These are phyloP conservation scores for Coenonympha arcania DNA, from an alignment of 2,888 invertebrate species.

Conservation along the genomic window DNA sequence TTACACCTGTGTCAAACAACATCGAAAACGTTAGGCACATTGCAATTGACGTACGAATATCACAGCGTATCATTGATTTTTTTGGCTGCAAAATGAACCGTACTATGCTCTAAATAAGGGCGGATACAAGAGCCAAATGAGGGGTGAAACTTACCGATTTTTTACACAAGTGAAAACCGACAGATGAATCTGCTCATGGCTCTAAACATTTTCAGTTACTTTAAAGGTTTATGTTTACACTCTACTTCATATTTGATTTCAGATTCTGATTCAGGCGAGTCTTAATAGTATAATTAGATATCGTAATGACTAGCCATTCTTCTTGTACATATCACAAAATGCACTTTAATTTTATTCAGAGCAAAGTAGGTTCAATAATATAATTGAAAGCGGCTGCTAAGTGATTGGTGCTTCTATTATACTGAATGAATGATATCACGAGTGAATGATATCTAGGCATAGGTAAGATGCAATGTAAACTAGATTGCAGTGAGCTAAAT, in stretches of 20 bases:
- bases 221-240: no score
- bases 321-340: no score
- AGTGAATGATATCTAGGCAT: neutral
- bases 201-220: no score
- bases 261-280: no score
- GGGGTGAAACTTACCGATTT: no score
- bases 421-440: neutral
- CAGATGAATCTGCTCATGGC: no score
- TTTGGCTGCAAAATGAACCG: neutral
- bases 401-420: neutral
- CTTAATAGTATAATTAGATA: no score
- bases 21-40: constrained; percentile 4
- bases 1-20: constrained; percentile 85
- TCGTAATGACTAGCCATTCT: neutral
- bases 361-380: neutral
- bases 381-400: neutral
- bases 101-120: constrained; percentile 1
- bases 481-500: neutral
- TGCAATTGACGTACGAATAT: constrained; percentile 18
- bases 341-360: no score
- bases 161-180: no score
- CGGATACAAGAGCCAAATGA: no score
- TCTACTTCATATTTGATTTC: no score
- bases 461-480: neutral
- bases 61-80: constrained; percentile 6